phyloP scores from a whole-genome alignment of 2,113 vertebrate genomes.

The Xiphophorus hellerii region DNA sequence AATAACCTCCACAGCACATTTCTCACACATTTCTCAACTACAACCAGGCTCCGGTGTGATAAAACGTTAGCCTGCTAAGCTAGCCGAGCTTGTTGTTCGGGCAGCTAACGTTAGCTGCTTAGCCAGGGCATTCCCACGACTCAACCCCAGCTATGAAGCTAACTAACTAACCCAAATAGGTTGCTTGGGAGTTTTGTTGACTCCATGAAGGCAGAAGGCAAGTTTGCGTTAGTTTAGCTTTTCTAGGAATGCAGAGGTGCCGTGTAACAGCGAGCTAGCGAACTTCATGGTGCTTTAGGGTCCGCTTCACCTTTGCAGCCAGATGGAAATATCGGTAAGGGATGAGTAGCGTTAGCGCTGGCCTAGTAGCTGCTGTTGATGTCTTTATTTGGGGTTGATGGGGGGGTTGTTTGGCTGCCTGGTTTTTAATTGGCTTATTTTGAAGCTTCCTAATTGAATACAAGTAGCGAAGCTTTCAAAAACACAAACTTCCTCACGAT shows the following conservation, averaged over 20 bases:
- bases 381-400: constrained; percentile 67
- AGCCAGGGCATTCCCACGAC: constrained; percentile 61
- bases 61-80: constrained; percentile 71
- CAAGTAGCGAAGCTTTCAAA: constrained; percentile 9
- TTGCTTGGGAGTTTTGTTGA: constrained; percentile 20
- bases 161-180: constrained; percentile 54
- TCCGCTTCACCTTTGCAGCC: constrained; percentile 64
- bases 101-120: constrained; percentile 70
- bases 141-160: constrained; percentile 59
- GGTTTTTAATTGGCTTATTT: constrained; percentile 16
- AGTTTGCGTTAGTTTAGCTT: constrained; percentile 39
- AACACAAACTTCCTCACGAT: not conserved
- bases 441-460: not conserved
- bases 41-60: constrained; percentile 3
- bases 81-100: constrained; percentile 78
- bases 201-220: not conserved
- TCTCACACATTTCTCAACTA: constrained; percentile 24
- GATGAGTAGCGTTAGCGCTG: constrained; percentile 73
- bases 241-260: not conserved
- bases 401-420: constrained; percentile 37
- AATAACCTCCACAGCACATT: constrained; percentile 49
- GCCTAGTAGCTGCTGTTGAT: constrained; percentile 75
- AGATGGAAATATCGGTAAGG: constrained; percentile 72
- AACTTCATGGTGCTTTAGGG: constrained; percentile 67
- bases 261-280: constrained; percentile 47